phyloP scores from a whole-genome alignment of 2,888 invertebrate species.

The Zhengitettix transpicula region DNA sequence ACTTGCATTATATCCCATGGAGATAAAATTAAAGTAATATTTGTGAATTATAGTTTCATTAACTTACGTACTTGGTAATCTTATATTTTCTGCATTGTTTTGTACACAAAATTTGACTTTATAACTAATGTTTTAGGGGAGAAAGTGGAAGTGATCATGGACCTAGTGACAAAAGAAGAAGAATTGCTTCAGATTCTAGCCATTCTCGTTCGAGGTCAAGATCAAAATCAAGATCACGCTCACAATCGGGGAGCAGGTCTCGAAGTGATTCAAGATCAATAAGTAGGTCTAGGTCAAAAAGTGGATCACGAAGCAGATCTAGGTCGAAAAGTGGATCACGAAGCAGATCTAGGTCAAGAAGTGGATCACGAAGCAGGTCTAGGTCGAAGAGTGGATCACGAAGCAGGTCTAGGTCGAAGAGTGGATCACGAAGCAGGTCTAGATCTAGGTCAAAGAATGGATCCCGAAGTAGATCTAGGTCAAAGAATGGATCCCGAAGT shows the following conservation, averaged over 20 bases:
- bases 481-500: conserved; percentile 17
- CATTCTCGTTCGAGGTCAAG: conserved; percentile 14
- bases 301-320: conserved; percentile 18
- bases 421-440: conserved; percentile 23
- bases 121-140: neutral
- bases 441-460: conserved; percentile 14
- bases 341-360: conserved; percentile 16
- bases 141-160: conserved; percentile 16
- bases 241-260: conserved; percentile 30
- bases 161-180: conserved; percentile 8
- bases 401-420: conserved; percentile 20
- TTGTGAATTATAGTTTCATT: too few relatives aligned
- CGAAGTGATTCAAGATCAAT: conserved; percentile 31
- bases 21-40: too few relatives aligned
- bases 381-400: conserved; percentile 20
- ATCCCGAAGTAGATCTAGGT: conserved; percentile 19
- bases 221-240: conserved; percentile 14
- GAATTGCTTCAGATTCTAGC: conserved; percentile 12
- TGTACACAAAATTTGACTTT: too few relatives aligned
- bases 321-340: conserved; percentile 14
- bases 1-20: too few relatives aligned
- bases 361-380: conserved; percentile 11
- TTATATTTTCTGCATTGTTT: too few relatives aligned
- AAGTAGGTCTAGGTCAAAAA: conserved; percentile 14
- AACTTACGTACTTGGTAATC: too few relatives aligned